Percentiles rank a stretch among this genome's conserved stretches.
Evolutionary conservation across 2,797 vertebrate genomes (phyloP).

Genomic region (Myotis myotis): DNA sequence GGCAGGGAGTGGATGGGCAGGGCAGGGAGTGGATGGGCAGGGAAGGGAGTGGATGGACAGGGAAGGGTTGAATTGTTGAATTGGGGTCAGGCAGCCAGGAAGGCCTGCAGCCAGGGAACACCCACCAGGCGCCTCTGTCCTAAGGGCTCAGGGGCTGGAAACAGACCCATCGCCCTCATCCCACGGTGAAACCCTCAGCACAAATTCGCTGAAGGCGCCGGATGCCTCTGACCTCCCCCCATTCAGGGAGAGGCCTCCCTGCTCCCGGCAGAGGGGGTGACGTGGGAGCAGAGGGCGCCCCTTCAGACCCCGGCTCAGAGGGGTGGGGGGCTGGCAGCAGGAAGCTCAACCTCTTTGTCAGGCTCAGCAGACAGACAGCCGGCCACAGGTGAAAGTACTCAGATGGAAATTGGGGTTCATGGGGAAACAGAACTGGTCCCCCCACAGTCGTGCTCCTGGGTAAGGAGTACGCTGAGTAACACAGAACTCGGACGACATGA

Average conservation of each 20-base stretch:
- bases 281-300: rapidly evolving
- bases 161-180: rapidly evolving
- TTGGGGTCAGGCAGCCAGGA: background rate
- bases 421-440: background rate
- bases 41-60: too few relatives aligned
- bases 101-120: background rate
- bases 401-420: background rate
- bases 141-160: background rate
- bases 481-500: background rate
- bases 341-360: background rate
- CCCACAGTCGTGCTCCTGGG: too few relatives aligned
- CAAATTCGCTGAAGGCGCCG: too few relatives aligned
- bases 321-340: background rate
- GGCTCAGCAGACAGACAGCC: background rate
- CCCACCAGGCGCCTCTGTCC: rapidly evolving
- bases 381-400: background rate
- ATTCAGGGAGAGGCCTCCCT: rapidly evolving
- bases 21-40: too few relatives aligned
- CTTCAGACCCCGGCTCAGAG: background rate
- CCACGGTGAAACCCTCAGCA: rapidly evolving
- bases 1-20: too few relatives aligned
- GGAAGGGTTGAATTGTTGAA: too few relatives aligned
- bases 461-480: background rate
- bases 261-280: background rate
- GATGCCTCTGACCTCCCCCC: too few relatives aligned